Evolutionary conservation across 2,888 invertebrate species (phyloP).

Genomic region (Parnassius smintheus): DNA sequence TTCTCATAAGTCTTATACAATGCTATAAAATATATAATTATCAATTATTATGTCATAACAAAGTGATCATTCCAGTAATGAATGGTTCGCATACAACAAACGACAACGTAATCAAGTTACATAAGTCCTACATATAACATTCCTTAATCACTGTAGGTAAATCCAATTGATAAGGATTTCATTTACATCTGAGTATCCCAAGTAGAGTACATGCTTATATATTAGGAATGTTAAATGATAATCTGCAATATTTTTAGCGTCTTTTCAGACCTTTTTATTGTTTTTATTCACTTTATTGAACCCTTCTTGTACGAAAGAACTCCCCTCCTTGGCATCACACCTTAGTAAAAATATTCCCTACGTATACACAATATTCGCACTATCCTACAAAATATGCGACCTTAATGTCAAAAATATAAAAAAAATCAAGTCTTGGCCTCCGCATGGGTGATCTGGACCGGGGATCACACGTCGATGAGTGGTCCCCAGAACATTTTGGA

Average conservation of each 20-base stretch:
- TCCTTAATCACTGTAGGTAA: neutral
- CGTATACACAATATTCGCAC: slow-evolving; percentile 7
- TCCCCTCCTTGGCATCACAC: neutral
- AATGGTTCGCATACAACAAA: neutral
- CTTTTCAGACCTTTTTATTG: slow-evolving; percentile 6
- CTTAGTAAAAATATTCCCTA: neutral
- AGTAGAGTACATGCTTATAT: neutral
- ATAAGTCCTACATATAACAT: neutral
- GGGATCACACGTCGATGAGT: slow-evolving; percentile 78
- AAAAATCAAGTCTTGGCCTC: slow-evolving; percentile 13
- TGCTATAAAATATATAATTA: slow-evolving; percentile 9
- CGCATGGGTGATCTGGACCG: slow-evolving; percentile 4
- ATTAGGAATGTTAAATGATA: slow-evolving; percentile 16
- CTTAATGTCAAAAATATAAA: slow-evolving; percentile 15
- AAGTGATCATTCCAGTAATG: neutral
- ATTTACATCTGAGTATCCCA: slow-evolving; percentile 9
- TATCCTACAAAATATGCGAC: slow-evolving; percentile 26
- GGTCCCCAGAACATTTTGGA: slow-evolving; percentile 95
- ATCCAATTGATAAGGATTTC: neutral
- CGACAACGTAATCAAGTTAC: neutral
- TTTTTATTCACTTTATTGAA: neutral
- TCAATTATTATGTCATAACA: neutral
- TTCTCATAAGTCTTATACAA: slow-evolving; percentile 15
- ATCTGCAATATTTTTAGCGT: slow-evolving; percentile 11
- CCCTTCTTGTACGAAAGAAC: neutral